Percentiles rank a stretch among this genome's conserved stretches.
Conservation (phyloP, 2,888 invertebrate genomes). For the Polylopha cassiicola region DNA sequence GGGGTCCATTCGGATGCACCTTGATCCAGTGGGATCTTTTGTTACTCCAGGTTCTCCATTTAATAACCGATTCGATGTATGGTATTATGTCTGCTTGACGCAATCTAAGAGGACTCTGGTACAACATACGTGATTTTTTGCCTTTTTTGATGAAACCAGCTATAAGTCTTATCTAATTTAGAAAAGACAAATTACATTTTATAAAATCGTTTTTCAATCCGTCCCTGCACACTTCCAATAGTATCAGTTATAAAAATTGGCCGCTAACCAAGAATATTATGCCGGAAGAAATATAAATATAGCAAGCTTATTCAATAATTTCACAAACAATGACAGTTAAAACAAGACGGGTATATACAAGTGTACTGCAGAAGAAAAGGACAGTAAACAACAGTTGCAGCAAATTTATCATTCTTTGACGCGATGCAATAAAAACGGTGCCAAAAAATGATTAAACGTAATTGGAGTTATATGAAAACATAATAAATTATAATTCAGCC, state of each 20-base stretch:
- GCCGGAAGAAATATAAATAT: constrained; percentile 25
- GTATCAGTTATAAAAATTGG: constrained; percentile 39
- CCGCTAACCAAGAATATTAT: constrained; percentile 29
- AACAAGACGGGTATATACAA: not conserved
- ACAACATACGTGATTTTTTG: no score
- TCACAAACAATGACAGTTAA: not conserved
- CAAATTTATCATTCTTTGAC: constrained; percentile 3
- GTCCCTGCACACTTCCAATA: constrained; percentile 16
- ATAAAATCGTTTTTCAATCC: constrained; percentile 22
- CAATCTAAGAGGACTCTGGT: no score
- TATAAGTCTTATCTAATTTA: not conserved
- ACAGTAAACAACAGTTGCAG: not conserved
- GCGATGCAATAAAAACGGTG: not conserved
- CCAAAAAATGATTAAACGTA: no score
- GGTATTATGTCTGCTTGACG: no score
- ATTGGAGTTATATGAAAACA: no score
- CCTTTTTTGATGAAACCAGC: no score
- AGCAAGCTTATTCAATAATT: constrained; percentile 5
- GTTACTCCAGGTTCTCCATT: no score
- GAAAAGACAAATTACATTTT: constrained; percentile 6
- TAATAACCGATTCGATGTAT: no score
- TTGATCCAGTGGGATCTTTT: no score
- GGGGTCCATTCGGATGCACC: no score
- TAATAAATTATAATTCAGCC: no score
- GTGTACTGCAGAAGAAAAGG: constrained; percentile 1